Evolutionary conservation across 1,140 invertebrate genomes (phyloP), one percentile per base, ranked within the genome.

Genomic region (Neoseiulus cucumeris): DNA sequence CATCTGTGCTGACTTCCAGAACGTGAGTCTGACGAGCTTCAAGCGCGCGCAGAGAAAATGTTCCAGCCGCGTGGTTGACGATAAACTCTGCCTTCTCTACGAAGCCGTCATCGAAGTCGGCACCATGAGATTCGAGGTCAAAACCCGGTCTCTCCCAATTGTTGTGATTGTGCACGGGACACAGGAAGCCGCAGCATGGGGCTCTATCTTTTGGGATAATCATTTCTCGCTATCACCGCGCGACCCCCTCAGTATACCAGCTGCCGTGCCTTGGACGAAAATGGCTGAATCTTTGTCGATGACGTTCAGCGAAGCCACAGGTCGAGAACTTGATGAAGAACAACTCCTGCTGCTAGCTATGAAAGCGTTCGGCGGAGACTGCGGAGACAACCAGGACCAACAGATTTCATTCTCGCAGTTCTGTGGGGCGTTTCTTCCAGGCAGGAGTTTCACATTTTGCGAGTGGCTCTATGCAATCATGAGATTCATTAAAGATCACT

Each of bases 111-210:
- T 39, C 33, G 9, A 39, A 39, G 33, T 39, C 33, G 33, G 4
- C 33, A 9, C 4, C 33, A 39, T 39, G 33, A 39, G 4, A 6
- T 39, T 39, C 33, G 33, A 4, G 4, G 33, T 39, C 4, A 4
- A 39, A 9, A 9, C 33, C 4, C 33, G 33, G 9, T 39, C 33
- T 39, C 33, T 39, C 33, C 92, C 92, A 0, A 91, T 95, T n/a
- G 91, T 96, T n/a, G 91, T 96, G 12, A 96, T 95, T 67, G 92
- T 96, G 0, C 92, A 96, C 75, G 92, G 92, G 0, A 96, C 95
- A 76, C 92, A 97, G 77, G 92, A 97, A 76, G 91, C 91, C 6
- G 91, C 95, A 75, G 92, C 91, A 4, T 90, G 89, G 88, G 91
- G 91, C 1, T 95, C 91, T 0, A 88, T 96, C 1, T 91, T 91